Base-by-base conservation (phyloP, 2,113 vertebrate genomes). In the Geococcyx californianus region DNA sequence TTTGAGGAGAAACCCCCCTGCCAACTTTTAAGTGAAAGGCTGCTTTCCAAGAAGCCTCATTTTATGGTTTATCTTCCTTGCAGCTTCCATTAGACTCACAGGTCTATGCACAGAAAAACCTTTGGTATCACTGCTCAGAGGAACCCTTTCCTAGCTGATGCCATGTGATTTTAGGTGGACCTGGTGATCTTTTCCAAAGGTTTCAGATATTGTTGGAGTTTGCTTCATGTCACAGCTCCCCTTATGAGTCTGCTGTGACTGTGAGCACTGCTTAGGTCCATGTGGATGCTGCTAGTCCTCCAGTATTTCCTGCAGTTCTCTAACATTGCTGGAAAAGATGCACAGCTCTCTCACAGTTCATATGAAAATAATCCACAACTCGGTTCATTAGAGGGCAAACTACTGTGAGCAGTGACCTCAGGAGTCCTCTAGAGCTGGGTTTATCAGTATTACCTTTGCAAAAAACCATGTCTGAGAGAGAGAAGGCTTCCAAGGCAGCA, bases 191-290 rank as follows among this genome's bases (percentile, higher is more conserved):
- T 28, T 68, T 69, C 55, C 59, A 69, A 90, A 74, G 25, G 29
- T 82, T 88, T 87, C 66, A 68, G 54, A 15, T 51, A 38, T 11
- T 60, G 34, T 21, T 75, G 16, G 47, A 63, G n/a, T 84, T 87
- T 59, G 44, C 20, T 74, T 59, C 18, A 18, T 0, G 0, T 33
- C 0, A 0, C n/a, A 52, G 25, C 24, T 74, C 23, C 44, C 13
- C 3, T 1, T 34, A 70, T 19, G 18, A 49, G 33, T 59, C 51
- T 88, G 78, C 49, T 83, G 18, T 31, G 68, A 55, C 17, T n/a
- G 6, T 4, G 8, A 63, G 36, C 45, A 20, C 55, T 49, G 33
- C 17, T 56, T 19, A 59, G 21, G 9, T 73, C 34, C 40, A 36
- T 20, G 25, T 38, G 23, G 16, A 31, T 59, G 14, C 51, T 85